Evolutionary conservation across 2,113 vertebrate species (phyloP).

Genomic region (Tupaia tana): DNA sequence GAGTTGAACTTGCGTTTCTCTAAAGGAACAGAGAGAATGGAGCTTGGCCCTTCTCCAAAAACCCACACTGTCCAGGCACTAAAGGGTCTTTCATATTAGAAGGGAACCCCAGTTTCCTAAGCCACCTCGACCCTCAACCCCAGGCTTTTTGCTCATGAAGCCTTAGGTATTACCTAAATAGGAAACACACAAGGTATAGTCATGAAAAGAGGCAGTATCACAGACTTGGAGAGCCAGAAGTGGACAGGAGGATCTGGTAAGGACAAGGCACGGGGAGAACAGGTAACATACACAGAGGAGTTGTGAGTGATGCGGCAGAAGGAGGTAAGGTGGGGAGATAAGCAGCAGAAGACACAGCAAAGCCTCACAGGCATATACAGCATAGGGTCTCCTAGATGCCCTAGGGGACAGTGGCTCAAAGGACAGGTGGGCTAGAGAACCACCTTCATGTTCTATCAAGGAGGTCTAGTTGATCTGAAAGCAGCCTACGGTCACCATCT

Average conservation of each 20-base stretch:
- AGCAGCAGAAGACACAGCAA: neutral
- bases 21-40: neutral
- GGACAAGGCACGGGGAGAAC: neutral
- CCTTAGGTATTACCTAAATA: neutral
- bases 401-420: neutral
- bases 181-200: neutral
- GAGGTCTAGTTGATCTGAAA: neutral
- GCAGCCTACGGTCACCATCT: neutral
- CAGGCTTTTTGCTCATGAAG: neutral
- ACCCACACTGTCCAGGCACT: neutral
- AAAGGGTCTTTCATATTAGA: neutral
- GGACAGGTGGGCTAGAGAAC: neutral
- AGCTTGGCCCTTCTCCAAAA: neutral
- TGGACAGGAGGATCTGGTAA: too few species aligned
- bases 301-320: neutral
- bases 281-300: neutral
- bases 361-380: neutral
- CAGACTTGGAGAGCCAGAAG: neutral
- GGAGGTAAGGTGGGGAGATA: too few species aligned
- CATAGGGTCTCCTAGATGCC: neutral
- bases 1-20: neutral
- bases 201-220: neutral
- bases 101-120: neutral
- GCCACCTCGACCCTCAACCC: too few species aligned
- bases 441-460: neutral